These are phyloP conservation scores for Taenaris catops DNA, from an alignment of 2,888 invertebrate species.

Conservation along the genomic window DNA sequence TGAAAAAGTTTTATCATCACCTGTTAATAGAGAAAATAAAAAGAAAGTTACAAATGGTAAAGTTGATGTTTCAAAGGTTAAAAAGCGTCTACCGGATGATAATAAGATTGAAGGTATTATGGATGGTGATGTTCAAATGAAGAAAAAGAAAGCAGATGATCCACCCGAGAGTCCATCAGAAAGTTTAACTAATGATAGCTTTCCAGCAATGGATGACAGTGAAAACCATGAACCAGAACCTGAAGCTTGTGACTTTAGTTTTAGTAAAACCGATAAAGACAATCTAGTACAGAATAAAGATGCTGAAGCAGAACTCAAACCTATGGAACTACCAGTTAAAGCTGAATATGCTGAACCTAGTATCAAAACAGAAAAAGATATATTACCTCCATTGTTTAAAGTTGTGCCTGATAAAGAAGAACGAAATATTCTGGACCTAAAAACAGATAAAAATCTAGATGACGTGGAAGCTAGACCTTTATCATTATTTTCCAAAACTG, in stretches of 20 bases:
- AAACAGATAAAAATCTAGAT: constrained; percentile 48
- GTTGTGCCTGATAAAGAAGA: constrained; percentile 55
- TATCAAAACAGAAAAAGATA: constrained; percentile 62
- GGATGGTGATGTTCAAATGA: constrained; percentile 81
- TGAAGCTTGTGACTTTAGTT: constrained; percentile 71
- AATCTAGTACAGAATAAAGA: constrained; percentile 58
- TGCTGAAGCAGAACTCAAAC: constrained; percentile 48
- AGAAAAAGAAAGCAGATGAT: constrained; percentile 72
- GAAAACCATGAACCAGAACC: constrained; percentile 75
- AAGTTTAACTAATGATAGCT: constrained; percentile 92
- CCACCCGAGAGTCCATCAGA: constrained; percentile 88
- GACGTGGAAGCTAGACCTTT: constrained; percentile 53
- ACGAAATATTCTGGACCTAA: constrained; percentile 56
- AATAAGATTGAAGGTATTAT: constrained; percentile 80
- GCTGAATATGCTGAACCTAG: constrained; percentile 47
- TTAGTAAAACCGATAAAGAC: constrained; percentile 66
- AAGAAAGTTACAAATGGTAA: constrained; percentile 71
- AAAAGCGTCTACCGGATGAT: constrained; percentile 78
- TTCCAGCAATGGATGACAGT: constrained; percentile 87
- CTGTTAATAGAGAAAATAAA: constrained; percentile 59
- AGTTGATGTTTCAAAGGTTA: constrained; percentile 76
- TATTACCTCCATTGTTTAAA: constrained; percentile 50
- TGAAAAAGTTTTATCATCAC: constrained; percentile 61
- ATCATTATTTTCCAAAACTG: constrained; percentile 75
- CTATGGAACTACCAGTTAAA: constrained; percentile 55